Evolutionary conservation across 2,797 vertebrate genomes (phyloP).

Genomic region (Antrozous pallidus): DNA sequence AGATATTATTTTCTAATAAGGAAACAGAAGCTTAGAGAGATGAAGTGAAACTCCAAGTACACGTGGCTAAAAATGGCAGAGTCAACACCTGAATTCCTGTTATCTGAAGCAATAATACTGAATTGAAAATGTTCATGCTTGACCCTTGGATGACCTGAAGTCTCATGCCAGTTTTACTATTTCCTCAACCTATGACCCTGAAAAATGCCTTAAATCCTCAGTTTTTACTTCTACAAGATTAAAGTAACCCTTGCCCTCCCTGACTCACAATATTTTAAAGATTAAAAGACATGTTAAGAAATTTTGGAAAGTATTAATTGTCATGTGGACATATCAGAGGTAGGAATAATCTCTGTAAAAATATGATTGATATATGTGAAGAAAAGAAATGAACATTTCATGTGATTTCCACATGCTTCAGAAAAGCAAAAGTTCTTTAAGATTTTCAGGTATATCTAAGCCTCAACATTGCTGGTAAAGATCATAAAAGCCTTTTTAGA

Average conservation of each 20-base stretch:
- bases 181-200: neutral
- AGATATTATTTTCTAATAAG: neutral
- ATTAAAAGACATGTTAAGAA: slow-evolving; percentile 32
- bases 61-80: neutral
- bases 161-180: neutral
- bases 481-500: neutral
- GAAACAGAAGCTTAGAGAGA: neutral
- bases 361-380: neutral
- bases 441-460: neutral
- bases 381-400: neutral
- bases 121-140: neutral
- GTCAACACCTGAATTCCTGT: neutral
- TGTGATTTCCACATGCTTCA: neutral
- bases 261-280: slow-evolving; percentile 8
- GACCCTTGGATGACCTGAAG: neutral
- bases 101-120: neutral
- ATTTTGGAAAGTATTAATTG: slow-evolving; percentile 9
- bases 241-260: neutral
- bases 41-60: neutral
- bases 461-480: neutral
- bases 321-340: neutral
- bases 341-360: slow-evolving; percentile 5
- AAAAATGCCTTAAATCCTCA: neutral
- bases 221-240: slow-evolving; percentile 2
- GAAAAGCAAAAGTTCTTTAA: neutral